Evolutionary conservation across 2,797 vertebrate genomes (phyloP).

Genomic region (Hylomyscus alleni): DNA sequence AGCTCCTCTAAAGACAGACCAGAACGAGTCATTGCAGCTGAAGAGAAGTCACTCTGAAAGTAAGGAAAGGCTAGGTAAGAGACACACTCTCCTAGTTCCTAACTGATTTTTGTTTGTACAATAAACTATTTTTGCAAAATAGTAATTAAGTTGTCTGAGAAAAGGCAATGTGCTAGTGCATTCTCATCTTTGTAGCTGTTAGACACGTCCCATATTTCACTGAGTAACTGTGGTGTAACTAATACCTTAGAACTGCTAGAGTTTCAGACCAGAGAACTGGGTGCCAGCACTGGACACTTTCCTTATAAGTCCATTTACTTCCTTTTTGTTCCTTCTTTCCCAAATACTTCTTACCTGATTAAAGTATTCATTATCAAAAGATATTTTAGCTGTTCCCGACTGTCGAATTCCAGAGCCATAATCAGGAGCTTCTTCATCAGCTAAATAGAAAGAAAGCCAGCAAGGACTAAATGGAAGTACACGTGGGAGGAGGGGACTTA

Average conservation of each 20-base stretch:
- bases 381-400: slow-evolving; percentile 99
- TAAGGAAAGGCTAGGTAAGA: neutral
- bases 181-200: neutral
- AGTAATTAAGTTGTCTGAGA: neutral
- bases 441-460: slow-evolving; percentile 83
- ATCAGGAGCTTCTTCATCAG: slow-evolving; percentile 99
- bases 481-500: too few relatives aligned
- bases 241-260: neutral
- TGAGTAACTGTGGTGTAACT: neutral
- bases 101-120: neutral
- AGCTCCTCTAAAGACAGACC: slow-evolving; percentile 97
- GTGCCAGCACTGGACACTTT: neutral
- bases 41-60: slow-evolving; percentile 94
- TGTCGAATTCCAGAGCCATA: slow-evolving; percentile 98
- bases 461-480: neutral
- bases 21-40: slow-evolving; percentile 93
- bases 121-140: slow-evolving; percentile 29
- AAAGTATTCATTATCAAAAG: slow-evolving; percentile 98
- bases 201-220: neutral
- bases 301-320: neutral
- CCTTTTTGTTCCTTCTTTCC: neutral
- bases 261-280: neutral
- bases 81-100: neutral
- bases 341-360: slow-evolving; percentile 92
- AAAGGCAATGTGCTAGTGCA: neutral